Conservation (phyloP, 2,113 vertebrate genomes). For the Cichladusa arquata region DNA sequence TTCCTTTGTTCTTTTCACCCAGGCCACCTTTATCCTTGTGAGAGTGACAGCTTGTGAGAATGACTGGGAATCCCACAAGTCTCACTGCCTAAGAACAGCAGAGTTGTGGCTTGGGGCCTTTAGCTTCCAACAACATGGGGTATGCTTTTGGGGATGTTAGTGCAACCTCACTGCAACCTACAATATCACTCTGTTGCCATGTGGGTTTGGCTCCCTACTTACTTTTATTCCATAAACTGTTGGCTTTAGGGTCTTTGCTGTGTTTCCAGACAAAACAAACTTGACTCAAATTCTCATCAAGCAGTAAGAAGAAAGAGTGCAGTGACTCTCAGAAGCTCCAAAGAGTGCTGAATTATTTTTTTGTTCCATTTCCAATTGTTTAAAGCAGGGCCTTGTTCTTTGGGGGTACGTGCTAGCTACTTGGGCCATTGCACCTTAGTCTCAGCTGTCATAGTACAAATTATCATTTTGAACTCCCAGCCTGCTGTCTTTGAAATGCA, state of each 20-base stretch:
- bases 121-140: neutral
- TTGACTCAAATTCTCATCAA: neutral
- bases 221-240: neutral
- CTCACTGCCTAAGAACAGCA: neutral
- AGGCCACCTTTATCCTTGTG: neutral
- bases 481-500: neutral
- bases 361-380: neutral
- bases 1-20: neutral
- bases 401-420: neutral
- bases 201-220: neutral
- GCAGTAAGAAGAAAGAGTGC: neutral
- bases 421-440: neutral
- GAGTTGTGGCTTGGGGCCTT: neutral
- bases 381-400: neutral
- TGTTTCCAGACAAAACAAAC: neutral
- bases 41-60: neutral
- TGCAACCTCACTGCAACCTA: neutral
- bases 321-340: neutral
- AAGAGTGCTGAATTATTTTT: neutral
- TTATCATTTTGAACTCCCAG: neutral
- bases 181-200: neutral
- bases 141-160: neutral
- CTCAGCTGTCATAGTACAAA: neutral
- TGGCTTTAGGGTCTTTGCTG: neutral
- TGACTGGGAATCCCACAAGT: neutral